A percentile compares a stretch with the other conserved stretches of the same genome.
Evolutionary conservation across 2,888 invertebrate species (phyloP).

Genomic region (Carcina quercana): DNA sequence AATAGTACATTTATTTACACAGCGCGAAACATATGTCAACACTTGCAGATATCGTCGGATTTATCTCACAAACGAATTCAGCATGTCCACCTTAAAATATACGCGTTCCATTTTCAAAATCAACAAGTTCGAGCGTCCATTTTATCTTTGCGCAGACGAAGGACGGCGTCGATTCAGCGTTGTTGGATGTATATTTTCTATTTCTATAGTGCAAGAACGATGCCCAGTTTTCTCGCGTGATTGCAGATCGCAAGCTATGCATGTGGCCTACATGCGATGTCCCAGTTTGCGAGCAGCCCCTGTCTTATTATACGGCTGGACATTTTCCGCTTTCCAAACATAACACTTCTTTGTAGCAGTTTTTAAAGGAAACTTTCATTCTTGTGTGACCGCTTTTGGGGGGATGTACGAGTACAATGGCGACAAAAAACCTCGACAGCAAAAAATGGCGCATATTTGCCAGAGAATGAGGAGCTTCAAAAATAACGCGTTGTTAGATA

Average conservation of each 20-base stretch:
- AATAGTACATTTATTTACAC: conserved; percentile 2
- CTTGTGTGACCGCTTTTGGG: conserved; percentile 28
- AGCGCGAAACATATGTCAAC: background rate
- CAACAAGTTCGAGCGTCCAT: too few species aligned
- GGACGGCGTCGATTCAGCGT: too few species aligned
- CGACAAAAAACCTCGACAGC: conserved; percentile 13
- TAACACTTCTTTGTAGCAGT: conserved; percentile 32
- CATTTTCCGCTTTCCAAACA: conserved; percentile 21
- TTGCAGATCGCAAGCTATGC: conserved; percentile 11
- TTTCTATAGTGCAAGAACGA: too few species aligned
- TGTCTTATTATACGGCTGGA: conserved; percentile 18
- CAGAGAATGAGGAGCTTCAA: background rate
- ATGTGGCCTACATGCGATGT: conserved; percentile 13
- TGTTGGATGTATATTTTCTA: too few species aligned
- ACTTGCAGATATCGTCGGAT: background rate
- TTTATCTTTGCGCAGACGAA: too few species aligned
- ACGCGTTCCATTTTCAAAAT: conserved; percentile 3
- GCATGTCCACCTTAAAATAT: too few species aligned
- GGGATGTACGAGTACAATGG: conserved; percentile 31
- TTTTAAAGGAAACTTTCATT: conserved; percentile 27
- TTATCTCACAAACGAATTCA: background rate
- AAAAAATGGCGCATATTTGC: background rate
- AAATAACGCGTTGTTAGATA: background rate
- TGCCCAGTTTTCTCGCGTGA: conserved; percentile 15
- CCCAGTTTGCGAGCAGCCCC: conserved; percentile 28